Evolutionary conservation across 2,113 vertebrate species (phyloP).

Genomic region (Cyprinodon brontotheroides): DNA sequence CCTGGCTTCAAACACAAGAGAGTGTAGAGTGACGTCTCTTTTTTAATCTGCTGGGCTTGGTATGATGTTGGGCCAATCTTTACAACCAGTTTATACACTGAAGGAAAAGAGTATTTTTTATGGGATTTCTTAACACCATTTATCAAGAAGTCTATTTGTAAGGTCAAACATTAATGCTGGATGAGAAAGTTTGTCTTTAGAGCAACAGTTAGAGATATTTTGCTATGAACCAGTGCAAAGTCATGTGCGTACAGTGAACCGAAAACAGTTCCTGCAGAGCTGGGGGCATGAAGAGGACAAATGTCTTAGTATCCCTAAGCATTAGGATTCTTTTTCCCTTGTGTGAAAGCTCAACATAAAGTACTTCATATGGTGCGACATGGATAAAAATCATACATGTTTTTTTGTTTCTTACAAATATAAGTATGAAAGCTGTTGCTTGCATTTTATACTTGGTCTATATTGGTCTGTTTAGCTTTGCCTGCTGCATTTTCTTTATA

Average conservation of each 20-base stretch:
- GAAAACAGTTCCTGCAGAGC: neutral
- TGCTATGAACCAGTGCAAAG: neutral
- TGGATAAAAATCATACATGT: too few relatives aligned
- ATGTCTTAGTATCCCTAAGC: too few relatives aligned
- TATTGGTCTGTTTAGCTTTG: too few relatives aligned
- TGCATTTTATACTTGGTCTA: too few relatives aligned
- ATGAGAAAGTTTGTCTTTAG: neutral
- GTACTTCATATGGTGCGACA: too few relatives aligned
- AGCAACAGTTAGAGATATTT: neutral
- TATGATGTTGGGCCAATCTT: neutral
- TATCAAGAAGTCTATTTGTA: too few relatives aligned
- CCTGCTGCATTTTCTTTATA: too few relatives aligned
- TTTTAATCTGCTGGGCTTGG: neutral
- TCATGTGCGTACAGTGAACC: neutral
- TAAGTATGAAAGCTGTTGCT: too few relatives aligned
- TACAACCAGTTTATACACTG: neutral
- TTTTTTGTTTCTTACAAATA: too few relatives aligned
- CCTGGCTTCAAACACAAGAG: neutral
- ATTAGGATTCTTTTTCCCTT: too few relatives aligned
- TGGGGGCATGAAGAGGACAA: neutral
- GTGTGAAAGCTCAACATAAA: too few relatives aligned
- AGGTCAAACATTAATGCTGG: neutral
- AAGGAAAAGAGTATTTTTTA: neutral
- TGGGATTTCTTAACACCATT: neutral
- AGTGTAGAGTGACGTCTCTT: neutral